Evolutionary conservation across 2,888 invertebrate genomes (phyloP).

Genomic region (Phalangium opilio): DNA sequence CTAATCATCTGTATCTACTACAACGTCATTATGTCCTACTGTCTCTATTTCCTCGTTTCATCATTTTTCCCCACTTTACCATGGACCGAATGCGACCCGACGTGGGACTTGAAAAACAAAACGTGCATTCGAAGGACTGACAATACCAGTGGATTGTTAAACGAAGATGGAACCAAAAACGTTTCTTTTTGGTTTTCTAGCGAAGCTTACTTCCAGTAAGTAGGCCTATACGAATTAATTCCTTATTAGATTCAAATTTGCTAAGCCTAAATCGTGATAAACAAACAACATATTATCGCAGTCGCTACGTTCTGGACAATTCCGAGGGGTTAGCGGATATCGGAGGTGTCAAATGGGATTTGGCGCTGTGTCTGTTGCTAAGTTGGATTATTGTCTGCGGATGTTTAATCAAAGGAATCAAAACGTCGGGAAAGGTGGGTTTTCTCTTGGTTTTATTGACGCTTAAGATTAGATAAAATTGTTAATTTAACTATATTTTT

Average conservation of each 20-base stretch:
- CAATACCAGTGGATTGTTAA: background rate
- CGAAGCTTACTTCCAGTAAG: too few species aligned
- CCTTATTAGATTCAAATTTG: too few species aligned
- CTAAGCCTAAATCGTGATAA: too few species aligned
- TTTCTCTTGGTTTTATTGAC: background rate
- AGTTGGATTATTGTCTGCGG: slow-evolving; percentile 23
- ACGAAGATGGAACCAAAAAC: background rate
- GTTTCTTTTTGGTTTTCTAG: too few species aligned
- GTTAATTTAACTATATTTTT: background rate
- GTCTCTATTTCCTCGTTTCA: slow-evolving; percentile 26
- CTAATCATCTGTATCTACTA: slow-evolving; percentile 26
- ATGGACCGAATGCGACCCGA: slow-evolving; percentile 22
- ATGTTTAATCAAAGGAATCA: slow-evolving; percentile 22
- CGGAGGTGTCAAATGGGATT: slow-evolving; percentile 23
- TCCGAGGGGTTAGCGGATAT: slow-evolving; percentile 21
- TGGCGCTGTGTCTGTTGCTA: slow-evolving; percentile 22
- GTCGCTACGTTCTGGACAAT: slow-evolving; percentile 19
- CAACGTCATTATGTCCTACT: slow-evolving; percentile 28
- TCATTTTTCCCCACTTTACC: slow-evolving; percentile 24
- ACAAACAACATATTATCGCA: slow-evolving; percentile 6
- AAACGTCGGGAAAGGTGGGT: slow-evolving; percentile 23
- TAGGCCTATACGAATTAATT: too few species aligned
- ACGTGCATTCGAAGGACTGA: background rate
- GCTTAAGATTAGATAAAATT: background rate
- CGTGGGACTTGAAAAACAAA: slow-evolving; percentile 2